Percentiles rank a stretch among this genome's conserved stretches.
These are phyloP conservation scores for Sepioteuthis lessoniana DNA, from an alignment of 2,888 invertebrate genomes.

Conservation along the genomic window DNA sequence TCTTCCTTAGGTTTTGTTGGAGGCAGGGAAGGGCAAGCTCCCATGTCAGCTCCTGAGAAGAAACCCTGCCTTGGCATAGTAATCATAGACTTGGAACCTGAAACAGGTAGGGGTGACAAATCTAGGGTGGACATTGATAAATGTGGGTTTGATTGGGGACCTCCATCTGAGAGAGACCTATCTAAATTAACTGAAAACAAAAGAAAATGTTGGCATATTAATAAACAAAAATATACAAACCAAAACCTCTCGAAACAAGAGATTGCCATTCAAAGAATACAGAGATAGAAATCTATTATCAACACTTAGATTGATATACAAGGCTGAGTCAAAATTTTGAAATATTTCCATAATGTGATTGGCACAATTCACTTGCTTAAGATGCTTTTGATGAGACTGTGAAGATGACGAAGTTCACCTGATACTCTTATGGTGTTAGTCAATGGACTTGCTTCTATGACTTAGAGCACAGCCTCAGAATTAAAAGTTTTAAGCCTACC, in stretches of 20 bases:
- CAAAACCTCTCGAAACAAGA: not conserved
- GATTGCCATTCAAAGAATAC: not conserved
- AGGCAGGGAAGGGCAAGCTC: not conserved
- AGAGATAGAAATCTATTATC: not conserved
- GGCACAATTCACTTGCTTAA: too few relatives aligned
- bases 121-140: not conserved
- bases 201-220: not conserved
- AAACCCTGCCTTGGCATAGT: not conserved
- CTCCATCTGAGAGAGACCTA: conserved; percentile 51
- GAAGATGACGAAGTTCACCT: too few relatives aligned
- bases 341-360: too few relatives aligned
- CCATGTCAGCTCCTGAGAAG: not conserved
- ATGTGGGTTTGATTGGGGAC: not conserved
- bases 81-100: not conserved
- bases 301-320: not conserved
- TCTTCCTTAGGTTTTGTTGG: not conserved
- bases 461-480: too few relatives aligned
- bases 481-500: too few relatives aligned
- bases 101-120: not conserved
- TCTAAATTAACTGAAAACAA: not conserved
- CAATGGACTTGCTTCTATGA: too few relatives aligned
- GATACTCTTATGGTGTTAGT: too few relatives aligned
- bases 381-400: too few relatives aligned
- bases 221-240: not conserved
- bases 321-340: too few relatives aligned